A percentile compares a stretch with the other conserved stretches of the same genome.
Conservation (phyloP, 2,888 invertebrate genomes). For the Eupelmus urozonus region DNA sequence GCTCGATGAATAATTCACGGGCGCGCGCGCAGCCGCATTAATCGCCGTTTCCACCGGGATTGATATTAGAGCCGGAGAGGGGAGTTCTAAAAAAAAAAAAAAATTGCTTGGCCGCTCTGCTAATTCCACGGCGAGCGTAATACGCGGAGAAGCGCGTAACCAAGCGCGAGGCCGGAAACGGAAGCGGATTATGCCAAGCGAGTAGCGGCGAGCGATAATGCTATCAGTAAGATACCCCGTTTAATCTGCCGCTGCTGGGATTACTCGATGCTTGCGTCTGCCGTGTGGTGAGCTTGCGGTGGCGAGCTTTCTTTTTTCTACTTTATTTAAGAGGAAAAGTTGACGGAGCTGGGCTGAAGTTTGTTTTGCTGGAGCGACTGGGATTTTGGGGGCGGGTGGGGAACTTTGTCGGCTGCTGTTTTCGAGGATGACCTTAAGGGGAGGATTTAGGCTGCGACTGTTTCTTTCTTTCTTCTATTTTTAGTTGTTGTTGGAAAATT, state of each 20-base stretch:
- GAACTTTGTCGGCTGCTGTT: too few relatives aligned
- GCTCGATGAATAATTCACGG: slow-evolving; percentile 47
- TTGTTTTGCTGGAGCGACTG: too few relatives aligned
- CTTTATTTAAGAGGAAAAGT: too few relatives aligned
- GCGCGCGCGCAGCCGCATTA: background rate
- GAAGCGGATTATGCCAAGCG: background rate
- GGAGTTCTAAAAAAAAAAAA: background rate
- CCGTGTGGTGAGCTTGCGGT: too few relatives aligned
- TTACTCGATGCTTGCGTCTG: background rate
- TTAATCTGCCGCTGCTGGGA: slow-evolving; percentile 4
- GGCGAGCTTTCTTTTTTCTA: too few relatives aligned
- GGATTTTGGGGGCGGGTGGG: too few relatives aligned
- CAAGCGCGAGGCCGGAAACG: background rate
- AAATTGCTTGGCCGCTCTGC: background rate
- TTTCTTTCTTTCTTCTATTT: too few relatives aligned
- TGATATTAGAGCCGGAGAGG: slow-evolving; percentile 9
- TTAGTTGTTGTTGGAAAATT: too few relatives aligned
- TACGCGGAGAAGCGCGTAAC: background rate
- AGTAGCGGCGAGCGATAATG: background rate
- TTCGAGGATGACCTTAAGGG: too few relatives aligned
- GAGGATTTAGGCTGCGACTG: too few relatives aligned
- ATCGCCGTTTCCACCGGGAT: slow-evolving; percentile 35
- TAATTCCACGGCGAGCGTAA: background rate
- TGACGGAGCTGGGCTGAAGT: too few relatives aligned
- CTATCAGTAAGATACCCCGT: slow-evolving; percentile 17